These are phyloP conservation scores for Acrocephalus scirpaceus DNA, from an alignment of 2,797 vertebrate species.

Conservation along the genomic window DNA sequence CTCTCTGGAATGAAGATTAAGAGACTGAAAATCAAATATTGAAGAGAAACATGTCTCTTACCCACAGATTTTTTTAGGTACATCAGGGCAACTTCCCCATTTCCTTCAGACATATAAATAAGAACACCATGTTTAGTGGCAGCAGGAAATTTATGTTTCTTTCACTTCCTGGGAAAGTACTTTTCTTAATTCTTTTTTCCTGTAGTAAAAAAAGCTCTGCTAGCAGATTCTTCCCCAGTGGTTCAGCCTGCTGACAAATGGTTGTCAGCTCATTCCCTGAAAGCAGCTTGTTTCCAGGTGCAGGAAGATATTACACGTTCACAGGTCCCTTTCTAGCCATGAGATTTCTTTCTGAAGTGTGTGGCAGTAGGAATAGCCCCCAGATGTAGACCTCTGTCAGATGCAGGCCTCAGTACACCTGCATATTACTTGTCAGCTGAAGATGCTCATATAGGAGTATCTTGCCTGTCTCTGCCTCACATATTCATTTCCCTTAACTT, in stretches of 20 bases:
- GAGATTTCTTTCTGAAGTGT: not conserved
- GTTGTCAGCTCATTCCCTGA: not conserved
- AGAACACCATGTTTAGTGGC: not conserved
- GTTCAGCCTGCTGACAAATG: not conserved
- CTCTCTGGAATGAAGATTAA: not conserved
- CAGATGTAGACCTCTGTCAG: not conserved
- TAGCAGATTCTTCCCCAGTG: not conserved
- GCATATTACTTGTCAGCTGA: not conserved
- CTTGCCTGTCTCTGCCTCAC: not conserved
- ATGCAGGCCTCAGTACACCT: not conserved
- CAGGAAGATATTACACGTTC: not conserved
- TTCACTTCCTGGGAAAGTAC: not conserved
- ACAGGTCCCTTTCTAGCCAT: not conserved
- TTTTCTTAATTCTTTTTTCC: not conserved
- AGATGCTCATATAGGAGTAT: not conserved
- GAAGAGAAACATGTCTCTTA: not conserved
- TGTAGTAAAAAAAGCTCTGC: not conserved
- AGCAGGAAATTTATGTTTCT: slow-evolving; percentile 28
- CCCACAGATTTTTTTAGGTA: not conserved
- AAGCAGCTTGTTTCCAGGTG: not conserved
- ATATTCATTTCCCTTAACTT: not conserved
- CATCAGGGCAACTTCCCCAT: not conserved
- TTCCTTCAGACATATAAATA: not conserved
- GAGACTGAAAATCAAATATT: not conserved
- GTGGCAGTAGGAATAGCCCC: not conserved